These are phyloP conservation scores for Cryptus viduatorius DNA, from an alignment of 2,888 invertebrate genomes.

Conservation along the genomic window DNA sequence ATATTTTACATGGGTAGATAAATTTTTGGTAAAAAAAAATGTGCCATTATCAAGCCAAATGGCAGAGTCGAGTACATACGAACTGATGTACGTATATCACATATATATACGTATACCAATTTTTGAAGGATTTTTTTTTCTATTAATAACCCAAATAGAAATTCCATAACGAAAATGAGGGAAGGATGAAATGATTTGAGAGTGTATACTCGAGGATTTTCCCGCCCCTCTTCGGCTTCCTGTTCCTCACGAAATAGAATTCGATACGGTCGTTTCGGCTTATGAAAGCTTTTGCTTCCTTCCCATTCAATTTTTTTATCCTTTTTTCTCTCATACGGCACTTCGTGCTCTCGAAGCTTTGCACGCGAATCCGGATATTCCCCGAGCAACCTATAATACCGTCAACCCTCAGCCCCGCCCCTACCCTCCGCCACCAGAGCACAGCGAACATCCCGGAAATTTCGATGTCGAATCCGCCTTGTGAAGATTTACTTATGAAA, in stretches of 20 bases:
- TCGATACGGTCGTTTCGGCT: slow-evolving; percentile 4
- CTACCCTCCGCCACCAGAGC: neutral
- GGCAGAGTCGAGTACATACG: no score
- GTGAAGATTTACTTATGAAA: slow-evolving; percentile 30
- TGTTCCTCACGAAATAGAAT: slow-evolving; percentile 6
- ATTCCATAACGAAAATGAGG: neutral
- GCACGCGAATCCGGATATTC: slow-evolving; percentile 14
- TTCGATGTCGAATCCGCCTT: neutral
- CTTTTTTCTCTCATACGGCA: neutral
- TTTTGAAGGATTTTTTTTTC: neutral
- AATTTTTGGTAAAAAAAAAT: no score
- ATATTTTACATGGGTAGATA: no score
- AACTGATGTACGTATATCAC: neutral
- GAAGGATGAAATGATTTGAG: neutral
- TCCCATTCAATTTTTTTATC: slow-evolving; percentile 1
- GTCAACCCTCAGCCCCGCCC: neutral
- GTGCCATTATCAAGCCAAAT: no score
- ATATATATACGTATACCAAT: neutral
- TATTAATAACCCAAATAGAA: neutral
- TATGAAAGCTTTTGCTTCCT: neutral
- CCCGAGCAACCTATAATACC: neutral
- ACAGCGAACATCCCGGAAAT: neutral
- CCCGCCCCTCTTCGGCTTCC: neutral
- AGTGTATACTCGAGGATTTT: slow-evolving; percentile 2
- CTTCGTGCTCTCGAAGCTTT: neutral